phyloP scores from a whole-genome alignment of 2,888 invertebrate genomes.

The Tetrapedia diversipes region DNA sequence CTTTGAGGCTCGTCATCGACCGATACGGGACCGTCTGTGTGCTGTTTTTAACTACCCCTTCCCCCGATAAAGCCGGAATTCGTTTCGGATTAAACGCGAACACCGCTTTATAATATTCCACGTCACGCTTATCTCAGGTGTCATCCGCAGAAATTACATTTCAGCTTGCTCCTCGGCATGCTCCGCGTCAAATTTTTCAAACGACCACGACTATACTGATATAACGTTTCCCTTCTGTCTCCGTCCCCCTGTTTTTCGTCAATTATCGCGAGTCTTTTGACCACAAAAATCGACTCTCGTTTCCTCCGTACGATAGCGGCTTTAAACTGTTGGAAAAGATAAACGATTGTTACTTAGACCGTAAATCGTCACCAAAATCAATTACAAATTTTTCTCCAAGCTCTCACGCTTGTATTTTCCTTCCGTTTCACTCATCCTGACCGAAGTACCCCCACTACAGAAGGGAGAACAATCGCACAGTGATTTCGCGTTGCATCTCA shows the following conservation, averaged over 20 bases:
- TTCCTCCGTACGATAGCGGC: no score
- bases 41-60: constrained; percentile 22
- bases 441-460: neutral
- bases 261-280: neutral
- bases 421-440: neutral
- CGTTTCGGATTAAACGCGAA: constrained; percentile 44
- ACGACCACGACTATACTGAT: constrained; percentile 16
- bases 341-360: neutral
- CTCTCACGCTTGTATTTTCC: no score
- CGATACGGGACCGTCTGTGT: neutral
- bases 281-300: constrained; percentile 10
- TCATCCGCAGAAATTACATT: constrained; percentile 64
- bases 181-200: constrained; percentile 36
- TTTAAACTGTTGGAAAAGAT: no score
- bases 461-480: neutral
- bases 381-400: no score
- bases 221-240: constrained; percentile 24
- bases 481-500: neutral
- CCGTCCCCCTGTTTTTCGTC: neutral
- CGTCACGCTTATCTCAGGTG: constrained; percentile 55
- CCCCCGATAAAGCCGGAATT: constrained; percentile 44
- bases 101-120: constrained; percentile 37
- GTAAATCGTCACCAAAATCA: no score
- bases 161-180: constrained; percentile 36
- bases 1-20: neutral